phyloP scores from a whole-genome alignment of 2,888 invertebrate species.

The Drosophila mimica region DNA sequence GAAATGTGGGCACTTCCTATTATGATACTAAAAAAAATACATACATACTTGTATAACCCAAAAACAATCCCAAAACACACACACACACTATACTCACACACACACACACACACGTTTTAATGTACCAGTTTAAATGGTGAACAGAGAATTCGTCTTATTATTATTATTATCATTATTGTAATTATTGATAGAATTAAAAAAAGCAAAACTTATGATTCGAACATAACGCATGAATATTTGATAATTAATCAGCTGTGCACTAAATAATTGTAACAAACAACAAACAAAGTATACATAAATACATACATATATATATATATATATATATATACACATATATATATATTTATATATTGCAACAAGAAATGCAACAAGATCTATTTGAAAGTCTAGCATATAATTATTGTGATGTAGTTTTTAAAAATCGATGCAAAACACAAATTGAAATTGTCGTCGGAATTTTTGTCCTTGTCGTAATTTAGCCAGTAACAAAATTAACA shows the following conservation, averaged over 20 bases:
- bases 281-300: conserved; percentile 22
- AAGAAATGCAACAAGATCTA: conserved; percentile 40
- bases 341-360: conserved; percentile 28
- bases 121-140: conserved; percentile 36
- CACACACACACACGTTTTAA: conserved; percentile 20
- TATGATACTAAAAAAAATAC: conserved; percentile 43
- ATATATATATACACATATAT: conserved; percentile 15
- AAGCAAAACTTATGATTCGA: conserved; percentile 27
- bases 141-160: conserved; percentile 32
- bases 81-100: background rate
- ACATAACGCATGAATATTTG: conserved; percentile 42
- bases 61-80: conserved; percentile 19
- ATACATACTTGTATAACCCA: conserved; percentile 15
- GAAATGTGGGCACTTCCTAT: conserved; percentile 58
- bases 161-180: conserved; percentile 26
- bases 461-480: conserved; percentile 71
- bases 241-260: conserved; percentile 62
- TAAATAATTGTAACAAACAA: conserved; percentile 50
- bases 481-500: conserved; percentile 52
- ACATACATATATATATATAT: conserved; percentile 16
- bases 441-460: conserved; percentile 44
- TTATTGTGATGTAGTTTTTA: conserved; percentile 84
- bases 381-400: conserved; percentile 81
- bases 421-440: conserved; percentile 54
- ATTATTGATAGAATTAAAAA: conserved; percentile 5